A percentile compares a stretch with the other conserved stretches of the same genome.
Evolutionary conservation across 2,797 vertebrate genomes (phyloP).

Genomic region (Macropus fuliginosus): DNA sequence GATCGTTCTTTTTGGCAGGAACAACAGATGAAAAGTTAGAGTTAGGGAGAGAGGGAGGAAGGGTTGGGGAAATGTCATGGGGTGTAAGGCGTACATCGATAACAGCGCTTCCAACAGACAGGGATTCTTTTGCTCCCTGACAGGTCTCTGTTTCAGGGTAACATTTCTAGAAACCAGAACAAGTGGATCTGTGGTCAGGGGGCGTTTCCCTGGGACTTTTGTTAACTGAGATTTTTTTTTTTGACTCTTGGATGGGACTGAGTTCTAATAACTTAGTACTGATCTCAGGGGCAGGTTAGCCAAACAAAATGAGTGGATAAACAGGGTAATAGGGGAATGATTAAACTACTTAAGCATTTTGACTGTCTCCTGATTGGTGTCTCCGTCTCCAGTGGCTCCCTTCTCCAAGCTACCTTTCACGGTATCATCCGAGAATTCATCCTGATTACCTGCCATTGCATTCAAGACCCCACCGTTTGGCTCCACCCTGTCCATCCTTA

Average conservation of each 20-base stretch:
- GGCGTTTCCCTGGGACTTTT: background rate
- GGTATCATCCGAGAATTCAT: background rate
- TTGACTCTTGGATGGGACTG: background rate
- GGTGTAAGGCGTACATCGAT: background rate
- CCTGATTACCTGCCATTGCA: background rate
- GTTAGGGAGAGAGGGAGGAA: background rate
- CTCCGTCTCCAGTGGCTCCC: background rate
- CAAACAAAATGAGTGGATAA: background rate
- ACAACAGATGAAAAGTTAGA: background rate
- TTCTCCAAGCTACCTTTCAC: background rate
- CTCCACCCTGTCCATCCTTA: background rate
- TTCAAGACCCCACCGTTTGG: background rate
- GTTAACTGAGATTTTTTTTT: background rate
- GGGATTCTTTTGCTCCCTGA: background rate
- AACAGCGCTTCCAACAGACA: background rate
- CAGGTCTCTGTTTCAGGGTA: background rate
- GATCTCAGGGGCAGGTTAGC: background rate
- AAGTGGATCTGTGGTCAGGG: background rate
- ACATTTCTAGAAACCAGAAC: background rate
- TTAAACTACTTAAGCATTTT: background rate
- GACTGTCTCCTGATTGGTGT: background rate
- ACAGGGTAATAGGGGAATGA: background rate
- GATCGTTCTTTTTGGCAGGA: background rate
- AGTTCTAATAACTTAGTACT: background rate
- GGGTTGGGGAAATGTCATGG: background rate